A percentile compares a stretch with the other conserved stretches of the same genome.
Evolutionary conservation across 1,140 invertebrate species (phyloP).

Genomic region (Neodiprion virginianus): DNA sequence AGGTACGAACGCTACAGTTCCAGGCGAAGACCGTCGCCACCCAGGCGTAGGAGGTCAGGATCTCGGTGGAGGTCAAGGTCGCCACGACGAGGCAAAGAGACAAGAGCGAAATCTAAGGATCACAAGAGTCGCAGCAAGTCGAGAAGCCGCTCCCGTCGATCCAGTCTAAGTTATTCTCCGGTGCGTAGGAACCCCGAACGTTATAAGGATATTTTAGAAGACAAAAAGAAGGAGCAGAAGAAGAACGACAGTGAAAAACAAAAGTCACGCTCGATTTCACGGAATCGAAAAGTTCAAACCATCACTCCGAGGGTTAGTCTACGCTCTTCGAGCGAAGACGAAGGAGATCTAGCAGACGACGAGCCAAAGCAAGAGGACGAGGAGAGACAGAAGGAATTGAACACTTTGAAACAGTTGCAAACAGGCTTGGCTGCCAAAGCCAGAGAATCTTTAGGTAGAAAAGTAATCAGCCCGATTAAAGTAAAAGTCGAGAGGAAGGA

Average conservation of each 20-base stretch:
- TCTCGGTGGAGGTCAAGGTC: conserved; percentile 38
- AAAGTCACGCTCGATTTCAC: neutral
- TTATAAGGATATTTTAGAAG: conserved; percentile 66
- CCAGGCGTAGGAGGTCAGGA: conserved; percentile 36
- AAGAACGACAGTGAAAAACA: conserved; percentile 34
- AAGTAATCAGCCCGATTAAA: conserved; percentile 49
- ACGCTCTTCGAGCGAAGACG: conserved; percentile 69
- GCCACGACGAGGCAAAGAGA: conserved; percentile 28
- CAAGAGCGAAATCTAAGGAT: conserved; percentile 40
- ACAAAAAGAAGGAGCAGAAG: conserved; percentile 53
- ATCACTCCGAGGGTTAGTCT: conserved; percentile 64
- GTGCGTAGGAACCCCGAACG: conserved; percentile 69
- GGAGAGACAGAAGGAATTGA: conserved; percentile 64
- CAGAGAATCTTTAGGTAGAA: conserved; percentile 58
- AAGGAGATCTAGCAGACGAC: conserved; percentile 63
- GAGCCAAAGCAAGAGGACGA: conserved; percentile 62
- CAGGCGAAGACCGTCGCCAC: conserved; percentile 36
- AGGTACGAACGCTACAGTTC: conserved; percentile 47
- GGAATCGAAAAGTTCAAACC: conserved; percentile 50
- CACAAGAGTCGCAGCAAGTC: conserved; percentile 36
- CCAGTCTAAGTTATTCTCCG: conserved; percentile 71
- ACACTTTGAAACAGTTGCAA: conserved; percentile 69
- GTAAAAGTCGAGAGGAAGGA: conserved; percentile 44
- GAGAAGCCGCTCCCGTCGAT: conserved; percentile 57
- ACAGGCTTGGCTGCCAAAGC: conserved; percentile 70